Percentiles rank a stretch among this genome's conserved stretches.
Evolutionary conservation across 1,140 invertebrate species (phyloP).

Genomic region (Forficula auricularia): DNA sequence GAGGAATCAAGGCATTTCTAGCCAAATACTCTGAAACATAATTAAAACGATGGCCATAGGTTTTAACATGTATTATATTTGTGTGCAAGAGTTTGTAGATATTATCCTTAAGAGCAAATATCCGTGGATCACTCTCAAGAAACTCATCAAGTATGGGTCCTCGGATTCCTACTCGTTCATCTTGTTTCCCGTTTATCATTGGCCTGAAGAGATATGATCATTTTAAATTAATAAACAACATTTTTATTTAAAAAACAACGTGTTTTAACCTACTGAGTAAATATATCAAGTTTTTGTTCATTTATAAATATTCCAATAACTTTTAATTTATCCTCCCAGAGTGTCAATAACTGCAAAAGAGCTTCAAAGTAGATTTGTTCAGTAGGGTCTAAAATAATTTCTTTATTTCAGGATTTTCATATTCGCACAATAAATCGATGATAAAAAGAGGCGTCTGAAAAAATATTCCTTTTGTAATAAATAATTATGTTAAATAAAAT

Average conservation of each 20-base stretch:
- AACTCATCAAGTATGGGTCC: conserved; percentile 43
- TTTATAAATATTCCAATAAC: conserved; percentile 37
- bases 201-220: conserved; percentile 36
- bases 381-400: conserved; percentile 34
- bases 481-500: neutral
- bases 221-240: neutral
- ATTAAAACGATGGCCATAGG: conserved; percentile 47
- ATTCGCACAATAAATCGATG: conserved; percentile 31
- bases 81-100: conserved; percentile 33
- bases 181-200: conserved; percentile 50
- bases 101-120: conserved; percentile 32
- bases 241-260: no score
- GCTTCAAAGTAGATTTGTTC: conserved; percentile 30
- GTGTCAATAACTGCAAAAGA: conserved; percentile 31
- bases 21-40: conserved; percentile 44
- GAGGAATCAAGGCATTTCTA: conserved; percentile 45
- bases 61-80: conserved; percentile 39
- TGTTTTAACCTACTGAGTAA: conserved; percentile 33
- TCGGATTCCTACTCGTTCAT: conserved; percentile 43
- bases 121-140: conserved; percentile 40
- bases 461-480: conserved; percentile 1
- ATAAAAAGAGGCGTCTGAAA: conserved; percentile 36
- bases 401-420: conserved; percentile 15
- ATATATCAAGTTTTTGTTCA: conserved; percentile 30
- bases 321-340: conserved; percentile 37